Percentiles rank a stretch among this genome's conserved stretches.
Conservation (phyloP, 2,113 vertebrate species). For the Apteryx mantelli region DNA sequence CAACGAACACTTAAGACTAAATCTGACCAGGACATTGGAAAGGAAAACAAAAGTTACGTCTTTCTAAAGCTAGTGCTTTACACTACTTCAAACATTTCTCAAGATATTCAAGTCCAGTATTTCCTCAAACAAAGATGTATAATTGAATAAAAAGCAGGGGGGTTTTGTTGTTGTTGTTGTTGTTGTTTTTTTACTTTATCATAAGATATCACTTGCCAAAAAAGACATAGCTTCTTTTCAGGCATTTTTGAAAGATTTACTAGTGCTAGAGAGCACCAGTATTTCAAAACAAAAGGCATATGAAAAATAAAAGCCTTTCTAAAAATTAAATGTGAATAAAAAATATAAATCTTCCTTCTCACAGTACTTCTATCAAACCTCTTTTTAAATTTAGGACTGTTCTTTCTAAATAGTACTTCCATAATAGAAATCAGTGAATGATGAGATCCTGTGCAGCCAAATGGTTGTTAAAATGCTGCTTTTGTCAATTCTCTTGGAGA, state of each 20-base stretch:
- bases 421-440: not conserved
- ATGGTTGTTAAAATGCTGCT: too few species aligned
- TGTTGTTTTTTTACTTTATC: not conserved
- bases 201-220: not conserved
- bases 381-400: not conserved
- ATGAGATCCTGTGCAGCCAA: not conserved
- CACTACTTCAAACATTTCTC: not conserved
- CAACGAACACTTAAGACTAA: not conserved
- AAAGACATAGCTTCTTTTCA: not conserved
- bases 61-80: not conserved
- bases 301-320: not conserved
- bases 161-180: too few species aligned
- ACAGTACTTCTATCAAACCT: not conserved
- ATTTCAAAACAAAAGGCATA: not conserved
- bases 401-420: not conserved
- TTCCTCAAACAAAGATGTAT: not conserved
- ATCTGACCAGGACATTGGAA: not conserved
- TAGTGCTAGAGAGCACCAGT: rapidly evolving
- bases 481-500: too few species aligned
- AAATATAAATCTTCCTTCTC: not conserved
- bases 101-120: not conserved
- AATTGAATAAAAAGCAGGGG: not conserved
- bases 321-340: not conserved
- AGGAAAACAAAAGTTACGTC: not conserved
- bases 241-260: not conserved